Base-by-base conservation (phyloP, 1,140 invertebrate genomes). In the Sweltsa coloradensis region DNA sequence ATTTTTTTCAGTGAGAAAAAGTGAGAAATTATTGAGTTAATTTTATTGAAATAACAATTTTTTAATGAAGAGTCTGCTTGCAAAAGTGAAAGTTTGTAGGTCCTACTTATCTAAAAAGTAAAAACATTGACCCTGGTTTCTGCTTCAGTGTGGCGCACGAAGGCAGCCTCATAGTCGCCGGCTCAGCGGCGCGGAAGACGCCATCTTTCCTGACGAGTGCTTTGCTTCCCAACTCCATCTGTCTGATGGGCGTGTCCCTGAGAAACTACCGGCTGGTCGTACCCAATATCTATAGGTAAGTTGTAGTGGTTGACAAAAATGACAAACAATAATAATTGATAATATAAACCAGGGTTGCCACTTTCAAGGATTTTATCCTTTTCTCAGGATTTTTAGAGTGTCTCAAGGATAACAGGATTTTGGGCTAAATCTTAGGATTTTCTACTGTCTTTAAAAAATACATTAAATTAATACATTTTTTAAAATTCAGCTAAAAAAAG, bases 131-230 rank as follows among this genome's bases (percentile, higher is more conserved):
- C 43, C 7, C 46, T 37, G 46, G 34, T 45, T 49, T 34, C 27
- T 42, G 52, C 57, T 64, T 58, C 54, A 73, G 68, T 51, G 53
- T 71, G 25, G 61, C 57, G 25, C 62, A 64, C 48, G 66, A 73
- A 69, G 75, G 72, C 7, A 69, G 68, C 54, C 57, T 75, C 3
- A 58, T 77, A 34, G 59, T 78, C 5, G 72, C 72, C 50, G 75
- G 75, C n/a, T 68, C 72, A 56, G 66, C 71, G 7, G 64, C 67
- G 18, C 59, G 59, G 34, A 58, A 64, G 34, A 63, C 69, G 25
- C 67, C 67, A 41, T 46, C 61, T 24, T 53, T 63, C 34, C 55
- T 60, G 9, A 57, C 60, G 19, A 63, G 65, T 51, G 48, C 62
- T 11, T 53, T 72, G 2, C 42, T 67, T 34, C 59, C 63, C 13